These are phyloP conservation scores for Rhinolophus ferrumequinum DNA, from an alignment of 2,113 vertebrate genomes.

Conservation along the genomic window DNA sequence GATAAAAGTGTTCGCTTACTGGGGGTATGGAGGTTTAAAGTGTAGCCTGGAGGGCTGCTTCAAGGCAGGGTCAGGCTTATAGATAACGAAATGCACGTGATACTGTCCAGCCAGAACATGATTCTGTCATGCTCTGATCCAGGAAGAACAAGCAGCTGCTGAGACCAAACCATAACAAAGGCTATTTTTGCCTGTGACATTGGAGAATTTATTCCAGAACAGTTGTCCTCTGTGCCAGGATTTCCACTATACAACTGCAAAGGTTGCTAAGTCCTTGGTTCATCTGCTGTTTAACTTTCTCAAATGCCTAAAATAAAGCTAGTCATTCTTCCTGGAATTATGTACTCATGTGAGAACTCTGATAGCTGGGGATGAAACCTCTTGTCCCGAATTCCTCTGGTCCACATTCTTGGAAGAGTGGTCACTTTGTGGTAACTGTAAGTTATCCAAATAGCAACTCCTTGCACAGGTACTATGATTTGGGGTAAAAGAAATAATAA, in stretches of 20 bases:
- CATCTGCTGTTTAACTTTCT: constrained; percentile 8
- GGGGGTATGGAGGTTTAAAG: constrained; percentile 33
- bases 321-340: background rate
- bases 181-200: constrained; percentile 63
- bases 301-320: constrained; percentile 36
- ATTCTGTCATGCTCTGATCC: constrained; percentile 57
- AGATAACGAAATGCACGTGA: constrained; percentile 65
- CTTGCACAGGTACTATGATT: background rate
- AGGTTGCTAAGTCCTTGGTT: constrained; percentile 74
- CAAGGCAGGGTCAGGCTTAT: constrained; percentile 60
- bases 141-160: constrained; percentile 63
- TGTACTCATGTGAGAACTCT: background rate
- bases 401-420: background rate
- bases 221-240: constrained; percentile 52
- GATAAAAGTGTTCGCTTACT: background rate
- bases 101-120: constrained; percentile 35
- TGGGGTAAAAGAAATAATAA: background rate
- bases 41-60: constrained; percentile 29
- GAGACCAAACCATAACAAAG: constrained; percentile 57
- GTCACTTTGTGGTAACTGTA: background rate
- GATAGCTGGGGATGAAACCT: background rate
- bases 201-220: constrained; percentile 69
- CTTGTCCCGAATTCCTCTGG: background rate
- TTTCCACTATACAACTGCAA: constrained; percentile 55
- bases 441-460: constrained; percentile 4